Base-by-base conservation (phyloP, 2,113 vertebrate species). In the Cariama cristata region DNA sequence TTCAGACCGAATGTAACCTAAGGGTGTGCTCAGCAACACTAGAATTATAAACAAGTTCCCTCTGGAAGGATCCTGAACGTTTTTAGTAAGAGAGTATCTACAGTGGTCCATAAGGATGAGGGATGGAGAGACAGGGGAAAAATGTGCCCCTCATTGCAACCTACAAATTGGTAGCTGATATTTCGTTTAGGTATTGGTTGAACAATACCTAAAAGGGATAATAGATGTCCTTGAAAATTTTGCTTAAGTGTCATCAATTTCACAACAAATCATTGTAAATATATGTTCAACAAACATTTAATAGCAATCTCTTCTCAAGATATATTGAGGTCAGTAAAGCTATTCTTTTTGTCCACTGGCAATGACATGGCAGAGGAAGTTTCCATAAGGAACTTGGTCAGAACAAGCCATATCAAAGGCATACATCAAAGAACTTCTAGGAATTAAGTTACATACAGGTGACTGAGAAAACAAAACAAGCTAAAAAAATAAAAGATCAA, bases 1-100 rank as follows among this genome's bases (percentile, higher is more conserved):
- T 3, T 55, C 35, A 30, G 32, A 38, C 8, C 5, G 6, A 12
- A 27, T 15, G 28, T 0, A 5, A 5, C 23, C 33, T 18, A 55
- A 59, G 27, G 40, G 33, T 4, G 23, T 0, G 0, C 45, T 69
- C 60, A 40, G 2, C 26, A 42, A 6, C 32, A 9, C 23, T 38
- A 58, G 27, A 44, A 49, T 62, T 8, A 45, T 4, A 35, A 67
- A 74, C 15, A 63, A 32, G 9, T 4, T 81, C 73, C 63, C 64
- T 64, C 62, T 47, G 63, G 14, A 93, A 93, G 32, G 13, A 27
- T 72, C 24, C 56, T 20, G 30, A 14, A 3, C 2, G 3, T 11
- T 49, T 47, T 28, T 9, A 42, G 6, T 6, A 38, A 59, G 60
- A 27, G 14, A 75, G 3, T 21, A 75, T 23, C 63, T 11, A 8